These are phyloP conservation scores for Melipona beecheii DNA, from an alignment of 2,888 invertebrate genomes.

Conservation along the genomic window DNA sequence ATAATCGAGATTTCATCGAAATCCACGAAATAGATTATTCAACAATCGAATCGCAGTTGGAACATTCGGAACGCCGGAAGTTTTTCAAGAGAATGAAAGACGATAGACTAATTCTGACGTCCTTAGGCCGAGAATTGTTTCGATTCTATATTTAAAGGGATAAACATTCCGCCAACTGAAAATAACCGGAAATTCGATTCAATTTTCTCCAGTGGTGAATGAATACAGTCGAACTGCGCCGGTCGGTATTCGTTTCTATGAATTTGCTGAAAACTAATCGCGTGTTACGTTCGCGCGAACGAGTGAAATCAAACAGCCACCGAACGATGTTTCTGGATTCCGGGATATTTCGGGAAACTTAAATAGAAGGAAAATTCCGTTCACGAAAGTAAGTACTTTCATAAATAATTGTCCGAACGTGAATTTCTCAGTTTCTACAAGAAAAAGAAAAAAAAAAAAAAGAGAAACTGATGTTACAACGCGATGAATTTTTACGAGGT, in stretches of 20 bases:
- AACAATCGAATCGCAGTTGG: not conserved
- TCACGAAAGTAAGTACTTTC: no score
- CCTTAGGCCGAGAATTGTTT: conserved; percentile 8
- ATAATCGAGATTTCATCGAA: not conserved
- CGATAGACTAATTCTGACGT: conserved; percentile 2
- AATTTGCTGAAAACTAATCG: not conserved
- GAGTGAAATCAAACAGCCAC: not conserved
- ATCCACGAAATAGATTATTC: not conserved
- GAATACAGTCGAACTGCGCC: not conserved
- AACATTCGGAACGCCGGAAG: conserved; percentile 14
- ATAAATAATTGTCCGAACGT: no score
- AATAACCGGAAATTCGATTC: conserved; percentile 12
- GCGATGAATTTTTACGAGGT: no score
- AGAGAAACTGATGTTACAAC: no score
- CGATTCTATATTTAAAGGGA: conserved; percentile 26
- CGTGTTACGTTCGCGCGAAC: no score
- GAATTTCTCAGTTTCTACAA: no score
- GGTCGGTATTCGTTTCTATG: not conserved
- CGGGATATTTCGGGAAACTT: not conserved
- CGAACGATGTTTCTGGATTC: not conserved
- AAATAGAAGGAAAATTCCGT: not conserved
- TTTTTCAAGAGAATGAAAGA: not conserved
- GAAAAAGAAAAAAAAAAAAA: no score
- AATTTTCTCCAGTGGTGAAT: not conserved
- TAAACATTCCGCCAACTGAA: conserved; percentile 18